Evolutionary conservation across 2,113 vertebrate species (phyloP), one percentile per base, ranked within the genome.

Genomic region (Sander vitreus): DNA sequence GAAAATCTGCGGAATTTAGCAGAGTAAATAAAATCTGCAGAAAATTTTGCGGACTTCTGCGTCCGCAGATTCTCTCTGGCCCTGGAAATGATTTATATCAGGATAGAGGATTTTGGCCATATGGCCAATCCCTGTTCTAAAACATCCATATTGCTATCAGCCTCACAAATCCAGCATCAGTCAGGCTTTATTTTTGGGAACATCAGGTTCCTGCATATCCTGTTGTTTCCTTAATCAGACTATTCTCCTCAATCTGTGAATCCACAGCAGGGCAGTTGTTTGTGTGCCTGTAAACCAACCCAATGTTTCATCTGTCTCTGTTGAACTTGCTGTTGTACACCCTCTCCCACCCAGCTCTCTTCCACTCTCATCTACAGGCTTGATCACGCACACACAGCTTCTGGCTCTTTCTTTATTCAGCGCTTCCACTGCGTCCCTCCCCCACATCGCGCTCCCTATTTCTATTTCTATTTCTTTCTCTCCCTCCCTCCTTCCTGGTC

Each of bases 331-430:
- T 67, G 48, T 70, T 45, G 19, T n/a, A 14, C 73, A 8, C 15
- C 27, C 27, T 25, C 62, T 43, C 23, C 47, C 80, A 36, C 25
- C 57, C 73, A 25, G 57, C 45, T 36, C 74, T 13, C 69, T 68
- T 53, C 53, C 80, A 50, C 47, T 2, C 75, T 68, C 5, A 3
- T 83, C 70, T 67, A 25, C 43, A 19, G 78, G 54, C 80, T 72
- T n/a, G 27, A 66, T 66, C 62, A 54, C 67, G 54, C 45, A 27
- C 68, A 66, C 59, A 43, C 45, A 66, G 69, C 74, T 74, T 62
- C 74, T 76, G 74, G 78, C 76, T 78, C 47, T 80, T 65, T 80
- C 65, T 63, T 75, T 57, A 66, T 64, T 74, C 77, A 25, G 64
- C 14, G 1, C 54, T 58, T 25, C 60, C 39, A n/a, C 68, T 72